Conservation (phyloP, 1,140 invertebrate genomes). For the Sitobion miscanthi region DNA sequence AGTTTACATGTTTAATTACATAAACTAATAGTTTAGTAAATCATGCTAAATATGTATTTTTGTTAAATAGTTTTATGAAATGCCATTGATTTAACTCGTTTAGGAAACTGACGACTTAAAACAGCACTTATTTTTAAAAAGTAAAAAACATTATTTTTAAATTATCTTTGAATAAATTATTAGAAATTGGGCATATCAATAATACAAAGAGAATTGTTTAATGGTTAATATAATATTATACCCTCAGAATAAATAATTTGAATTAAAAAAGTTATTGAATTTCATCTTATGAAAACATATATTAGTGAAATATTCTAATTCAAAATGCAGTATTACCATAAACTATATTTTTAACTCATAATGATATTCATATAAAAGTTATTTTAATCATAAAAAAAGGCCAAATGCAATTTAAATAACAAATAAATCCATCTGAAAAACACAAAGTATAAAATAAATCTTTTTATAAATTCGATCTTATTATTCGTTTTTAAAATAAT, state of each 20-base stretch:
- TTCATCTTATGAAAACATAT: neutral
- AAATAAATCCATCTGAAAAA: neutral
- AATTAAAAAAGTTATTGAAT: neutral
- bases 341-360: neutral
- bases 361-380: conserved; percentile 3
- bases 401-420: neutral
- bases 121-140: too few species aligned
- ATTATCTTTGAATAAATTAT: neutral
- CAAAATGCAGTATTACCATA: neutral
- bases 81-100: too few species aligned
- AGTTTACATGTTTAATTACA: too few species aligned
- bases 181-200: neutral
- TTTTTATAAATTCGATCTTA: neutral
- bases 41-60: too few species aligned
- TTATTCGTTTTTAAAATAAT: conserved; percentile 8
- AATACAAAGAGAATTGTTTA: neutral
- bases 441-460: neutral
- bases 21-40: too few species aligned
- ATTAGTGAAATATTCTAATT: neutral
- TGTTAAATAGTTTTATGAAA: too few species aligned
- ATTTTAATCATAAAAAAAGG: conserved; percentile 6
- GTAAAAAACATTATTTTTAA: too few species aligned
- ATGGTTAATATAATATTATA: neutral
- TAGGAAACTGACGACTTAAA: too few species aligned
- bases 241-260: neutral